phyloP scores from a whole-genome alignment of 53 echinoderm and acorn worm genomes.

The Pentamera pediparva region DNA sequence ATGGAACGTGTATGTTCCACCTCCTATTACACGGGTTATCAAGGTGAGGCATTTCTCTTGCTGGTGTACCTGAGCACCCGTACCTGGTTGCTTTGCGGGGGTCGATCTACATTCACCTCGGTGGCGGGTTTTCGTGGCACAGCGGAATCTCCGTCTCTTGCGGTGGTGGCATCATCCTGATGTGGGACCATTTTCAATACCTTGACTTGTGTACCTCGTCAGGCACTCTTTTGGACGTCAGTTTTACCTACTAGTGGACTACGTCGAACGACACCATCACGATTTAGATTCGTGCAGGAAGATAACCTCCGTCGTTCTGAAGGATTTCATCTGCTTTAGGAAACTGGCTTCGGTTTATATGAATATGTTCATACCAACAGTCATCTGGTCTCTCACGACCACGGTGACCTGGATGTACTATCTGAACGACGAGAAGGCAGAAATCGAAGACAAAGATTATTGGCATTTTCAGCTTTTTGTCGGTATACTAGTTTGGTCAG shows the following conservation, averaged over 20 bases:
- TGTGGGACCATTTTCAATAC: constrained; percentile 65
- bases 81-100: constrained; percentile 31
- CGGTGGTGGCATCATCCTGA: constrained; percentile 19
- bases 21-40: too few relatives aligned
- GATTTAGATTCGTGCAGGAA: constrained; percentile 52
- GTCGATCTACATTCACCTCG: constrained; percentile 21
- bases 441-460: not conserved
- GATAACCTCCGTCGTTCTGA: constrained; percentile 26
- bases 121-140: constrained; percentile 4
- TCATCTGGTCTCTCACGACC: constrained; percentile 55
- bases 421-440: constrained; percentile 5
- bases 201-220: constrained; percentile 50
- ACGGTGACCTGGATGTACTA: constrained; percentile 57
- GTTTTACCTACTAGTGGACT: constrained; percentile 44
- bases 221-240: constrained; percentile 62
- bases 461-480: constrained; percentile 14
- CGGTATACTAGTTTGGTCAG: constrained; percentile 52
- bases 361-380: constrained; percentile 44
- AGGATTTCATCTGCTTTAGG: constrained; percentile 53
- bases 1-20: too few relatives aligned
- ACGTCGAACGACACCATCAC: constrained; percentile 44
- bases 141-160: constrained; percentile 38
- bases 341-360: constrained; percentile 51
- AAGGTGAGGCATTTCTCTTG: too few relatives aligned
- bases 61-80: too few relatives aligned